phyloP scores from a whole-genome alignment of 2,888 invertebrate genomes.

The Vesta saturnalis region DNA sequence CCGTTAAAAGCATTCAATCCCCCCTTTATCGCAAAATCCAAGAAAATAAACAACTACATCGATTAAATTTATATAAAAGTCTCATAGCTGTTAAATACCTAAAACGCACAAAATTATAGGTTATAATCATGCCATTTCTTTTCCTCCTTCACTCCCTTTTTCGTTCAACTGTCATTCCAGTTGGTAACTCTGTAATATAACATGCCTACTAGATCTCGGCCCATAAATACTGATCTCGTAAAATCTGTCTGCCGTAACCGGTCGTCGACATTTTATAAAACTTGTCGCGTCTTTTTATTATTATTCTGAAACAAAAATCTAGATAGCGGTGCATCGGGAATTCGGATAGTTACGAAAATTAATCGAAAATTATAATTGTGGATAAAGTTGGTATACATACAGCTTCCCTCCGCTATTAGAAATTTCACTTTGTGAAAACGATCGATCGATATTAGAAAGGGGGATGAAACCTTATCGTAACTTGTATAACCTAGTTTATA shows the following conservation, averaged over 20 bases:
- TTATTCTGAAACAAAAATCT: background rate
- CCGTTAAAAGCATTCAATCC: background rate
- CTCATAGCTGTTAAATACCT: background rate
- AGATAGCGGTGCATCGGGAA: background rate
- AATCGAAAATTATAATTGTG: no score
- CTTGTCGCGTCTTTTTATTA: background rate
- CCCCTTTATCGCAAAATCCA: background rate
- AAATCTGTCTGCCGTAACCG: background rate
- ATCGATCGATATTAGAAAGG: no score
- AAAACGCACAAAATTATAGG: conserved; percentile 4
- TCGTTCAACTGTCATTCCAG: background rate
- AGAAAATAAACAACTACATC: no score
- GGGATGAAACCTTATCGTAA: no score
- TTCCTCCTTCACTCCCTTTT: no score
- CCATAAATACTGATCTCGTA: background rate
- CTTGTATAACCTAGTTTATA: no score
- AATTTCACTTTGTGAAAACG: no score
- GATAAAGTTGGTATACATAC: no score
- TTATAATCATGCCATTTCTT: background rate
- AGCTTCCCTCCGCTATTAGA: no score
- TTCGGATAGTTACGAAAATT: no score
- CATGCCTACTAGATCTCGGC: no score
- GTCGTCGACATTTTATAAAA: background rate
- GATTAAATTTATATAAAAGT: background rate
- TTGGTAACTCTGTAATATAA: background rate